Conservation (phyloP, 2,113 vertebrate genomes). For the Pongo pygmaeus region DNA sequence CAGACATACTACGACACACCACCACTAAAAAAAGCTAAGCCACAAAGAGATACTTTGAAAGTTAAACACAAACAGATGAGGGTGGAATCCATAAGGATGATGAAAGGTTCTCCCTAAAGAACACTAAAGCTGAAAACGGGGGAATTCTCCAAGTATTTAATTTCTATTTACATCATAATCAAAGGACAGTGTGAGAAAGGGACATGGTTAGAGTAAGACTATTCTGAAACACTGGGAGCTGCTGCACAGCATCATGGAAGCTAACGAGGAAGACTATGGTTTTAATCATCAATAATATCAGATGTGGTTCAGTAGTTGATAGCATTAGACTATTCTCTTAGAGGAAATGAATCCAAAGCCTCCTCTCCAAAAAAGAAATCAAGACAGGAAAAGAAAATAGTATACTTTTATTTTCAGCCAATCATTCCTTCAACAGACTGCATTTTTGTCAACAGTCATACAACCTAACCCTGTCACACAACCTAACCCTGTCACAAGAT, state of each 20-base stretch:
- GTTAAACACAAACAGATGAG: background rate
- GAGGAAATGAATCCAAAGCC: background rate
- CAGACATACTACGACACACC: background rate
- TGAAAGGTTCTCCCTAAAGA: background rate
- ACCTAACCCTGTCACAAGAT: background rate
- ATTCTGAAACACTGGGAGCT: too few species aligned
- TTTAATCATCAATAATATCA: background rate
- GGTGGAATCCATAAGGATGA: background rate
- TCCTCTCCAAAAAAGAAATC: background rate
- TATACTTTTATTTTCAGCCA: background rate
- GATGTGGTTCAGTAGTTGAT: accelerated
- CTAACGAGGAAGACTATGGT: background rate
- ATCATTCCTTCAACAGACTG: background rate
- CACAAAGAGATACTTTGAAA: background rate
- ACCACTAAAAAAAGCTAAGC: background rate
- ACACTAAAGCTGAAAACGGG: background rate
- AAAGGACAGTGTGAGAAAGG: background rate
- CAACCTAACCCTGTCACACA: background rate
- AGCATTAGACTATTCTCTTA: background rate
- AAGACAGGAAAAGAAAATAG: background rate
- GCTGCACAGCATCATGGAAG: accelerated
- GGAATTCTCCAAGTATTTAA: background rate
- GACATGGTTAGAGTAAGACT: background rate
- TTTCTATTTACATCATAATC: background rate
- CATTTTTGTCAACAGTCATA: background rate